A percentile compares a stretch with the other conserved stretches of the same genome.
Conservation (phyloP, 37 sponge, comb jelly and placozoan species). For the Cliona cf. orientalis region DNA sequence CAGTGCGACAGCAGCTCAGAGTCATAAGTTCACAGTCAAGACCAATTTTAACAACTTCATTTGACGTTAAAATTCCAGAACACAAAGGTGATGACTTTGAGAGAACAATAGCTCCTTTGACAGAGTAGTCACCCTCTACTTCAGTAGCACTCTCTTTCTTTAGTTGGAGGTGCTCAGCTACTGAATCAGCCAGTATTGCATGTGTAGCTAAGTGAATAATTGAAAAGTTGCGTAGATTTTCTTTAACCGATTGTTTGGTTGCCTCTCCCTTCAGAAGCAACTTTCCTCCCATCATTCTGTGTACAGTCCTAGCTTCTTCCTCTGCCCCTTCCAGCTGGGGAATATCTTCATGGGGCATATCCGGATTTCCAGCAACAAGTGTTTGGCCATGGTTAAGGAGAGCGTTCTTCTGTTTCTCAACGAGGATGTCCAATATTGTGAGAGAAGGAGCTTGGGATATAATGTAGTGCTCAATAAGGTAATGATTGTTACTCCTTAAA, state of each 20-base stretch:
- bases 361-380: constrained; percentile 44
- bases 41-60: constrained; percentile 28
- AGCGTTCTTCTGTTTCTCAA: not conserved
- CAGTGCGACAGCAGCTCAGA: constrained; percentile 66
- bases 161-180: constrained; percentile 13
- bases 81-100: constrained; percentile 34
- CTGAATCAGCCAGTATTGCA: constrained; percentile 42
- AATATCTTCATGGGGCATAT: constrained; percentile 45
- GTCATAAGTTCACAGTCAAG: constrained; percentile 26
- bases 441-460: constrained; percentile 41
- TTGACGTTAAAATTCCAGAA: constrained; percentile 46
- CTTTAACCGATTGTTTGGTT: constrained; percentile 24
- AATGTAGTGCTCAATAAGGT: constrained; percentile 33
- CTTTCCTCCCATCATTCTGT: constrained; percentile 18
- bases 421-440: constrained; percentile 13
- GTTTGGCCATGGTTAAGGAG: not conserved
- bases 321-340: constrained; percentile 54
- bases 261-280: constrained; percentile 5
- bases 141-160: not conserved
- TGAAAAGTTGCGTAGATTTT: not conserved
- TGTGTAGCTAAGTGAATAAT: constrained; percentile 63
- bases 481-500: constrained; percentile 13
- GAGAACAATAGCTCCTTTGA: constrained; percentile 52
- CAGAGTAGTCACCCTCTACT: constrained; percentile 50
- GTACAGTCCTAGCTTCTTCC: constrained; percentile 21